Conservation (phyloP, 2,888 invertebrate genomes). For the Sinopyrophorus schimmeli region DNA sequence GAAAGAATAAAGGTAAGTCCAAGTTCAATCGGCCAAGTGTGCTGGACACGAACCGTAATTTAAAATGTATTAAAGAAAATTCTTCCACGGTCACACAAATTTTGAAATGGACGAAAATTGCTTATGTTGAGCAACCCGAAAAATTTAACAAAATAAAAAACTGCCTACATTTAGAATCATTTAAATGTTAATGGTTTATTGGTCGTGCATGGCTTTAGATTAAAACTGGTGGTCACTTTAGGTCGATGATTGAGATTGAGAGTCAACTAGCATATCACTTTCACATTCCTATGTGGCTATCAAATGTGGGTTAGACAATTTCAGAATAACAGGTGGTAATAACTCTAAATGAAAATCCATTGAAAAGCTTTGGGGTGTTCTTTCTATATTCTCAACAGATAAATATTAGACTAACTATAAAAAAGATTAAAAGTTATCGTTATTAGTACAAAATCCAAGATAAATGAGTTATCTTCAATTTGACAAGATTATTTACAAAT, state of each 20-base stretch:
- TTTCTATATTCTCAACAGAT: too few species aligned
- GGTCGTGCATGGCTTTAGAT: neutral
- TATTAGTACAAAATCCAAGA: too few species aligned
- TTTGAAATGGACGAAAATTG: neutral
- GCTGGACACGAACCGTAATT: slow-evolving; percentile 2
- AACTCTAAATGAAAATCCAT: too few species aligned
- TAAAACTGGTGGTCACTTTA: slow-evolving; percentile 8
- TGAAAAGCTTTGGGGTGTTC: too few species aligned
- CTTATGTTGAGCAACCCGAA: neutral
- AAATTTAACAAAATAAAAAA: slow-evolving; percentile 1
- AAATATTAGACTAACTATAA: too few species aligned
- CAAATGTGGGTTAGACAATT: slow-evolving; percentile 32
- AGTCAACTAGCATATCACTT: slow-evolving; percentile 29
- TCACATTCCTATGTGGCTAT: slow-evolving; percentile 30
- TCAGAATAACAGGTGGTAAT: slow-evolving; percentile 21
- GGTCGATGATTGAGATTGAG: slow-evolving; percentile 17
- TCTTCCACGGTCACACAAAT: neutral
- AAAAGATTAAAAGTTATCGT: too few species aligned
- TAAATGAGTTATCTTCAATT: too few species aligned
- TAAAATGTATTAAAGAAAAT: slow-evolving; percentile 7
- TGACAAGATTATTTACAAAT: too few species aligned
- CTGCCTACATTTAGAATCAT: slow-evolving; percentile 5
- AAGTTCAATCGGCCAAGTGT: slow-evolving; percentile 18
- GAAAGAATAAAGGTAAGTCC: slow-evolving; percentile 6
- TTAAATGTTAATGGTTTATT: slow-evolving; percentile 9